Percentiles rank a stretch among this genome's conserved stretches.
phyloP scores from a whole-genome alignment of 2,888 invertebrate species.

The Pseudococcus viburni region DNA sequence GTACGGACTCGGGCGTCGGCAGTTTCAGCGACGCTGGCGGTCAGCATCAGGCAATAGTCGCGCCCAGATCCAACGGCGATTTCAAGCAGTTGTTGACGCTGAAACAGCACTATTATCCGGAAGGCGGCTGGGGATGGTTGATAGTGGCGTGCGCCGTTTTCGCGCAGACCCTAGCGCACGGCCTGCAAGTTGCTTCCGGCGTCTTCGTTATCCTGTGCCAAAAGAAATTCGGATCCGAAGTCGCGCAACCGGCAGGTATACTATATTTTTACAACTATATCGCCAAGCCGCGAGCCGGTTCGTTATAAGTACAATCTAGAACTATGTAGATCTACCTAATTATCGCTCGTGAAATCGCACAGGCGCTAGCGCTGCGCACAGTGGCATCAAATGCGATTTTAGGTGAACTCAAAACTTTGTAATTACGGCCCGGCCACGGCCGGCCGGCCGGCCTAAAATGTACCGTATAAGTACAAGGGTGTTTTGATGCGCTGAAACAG shows the following conservation, averaged over 20 bases:
- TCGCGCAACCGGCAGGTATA: conserved; percentile 69
- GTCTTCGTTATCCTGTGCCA: conserved; percentile 78
- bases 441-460: too few species aligned
- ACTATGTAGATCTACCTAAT: too few species aligned
- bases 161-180: conserved; percentile 83
- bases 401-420: too few species aligned
- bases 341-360: too few species aligned
- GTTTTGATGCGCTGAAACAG: too few species aligned
- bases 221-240: conserved; percentile 70
- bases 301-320: too few species aligned
- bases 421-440: too few species aligned
- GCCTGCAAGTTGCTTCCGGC: conserved; percentile 80
- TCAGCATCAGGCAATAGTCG: conserved; percentile 69
- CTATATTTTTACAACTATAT: too few species aligned
- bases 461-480: too few species aligned
- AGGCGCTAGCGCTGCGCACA: too few species aligned
- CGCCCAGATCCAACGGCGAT: conserved; percentile 67
- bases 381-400: too few species aligned
- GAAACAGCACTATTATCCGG: conserved; percentile 87
- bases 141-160: conserved; percentile 81
- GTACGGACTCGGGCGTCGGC: conserved; percentile 73
- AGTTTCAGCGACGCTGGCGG: conserved; percentile 70
- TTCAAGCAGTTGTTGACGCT: conserved; percentile 70
- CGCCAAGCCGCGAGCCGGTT: too few species aligned
- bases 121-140: conserved; percentile 91